These are phyloP conservation scores for Allobates femoralis DNA, from an alignment of 2,797 vertebrate species.

Conservation along the genomic window DNA sequence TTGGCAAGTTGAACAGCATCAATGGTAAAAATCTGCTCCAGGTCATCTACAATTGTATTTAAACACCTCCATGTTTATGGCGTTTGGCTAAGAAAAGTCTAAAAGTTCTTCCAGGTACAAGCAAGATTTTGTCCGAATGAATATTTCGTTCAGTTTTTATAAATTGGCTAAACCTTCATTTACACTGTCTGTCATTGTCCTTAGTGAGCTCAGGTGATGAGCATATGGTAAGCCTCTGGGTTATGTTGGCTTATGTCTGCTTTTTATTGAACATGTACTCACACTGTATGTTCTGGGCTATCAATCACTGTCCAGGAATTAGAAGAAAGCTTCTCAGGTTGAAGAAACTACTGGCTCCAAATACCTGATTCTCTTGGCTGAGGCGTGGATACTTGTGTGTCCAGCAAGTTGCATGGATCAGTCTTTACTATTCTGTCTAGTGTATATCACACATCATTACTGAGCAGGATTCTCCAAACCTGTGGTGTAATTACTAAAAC, in stretches of 20 bases:
- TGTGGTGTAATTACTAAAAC: neutral
- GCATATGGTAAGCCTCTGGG: neutral
- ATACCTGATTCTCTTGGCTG: conserved; percentile 9
- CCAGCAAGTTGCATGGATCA: neutral
- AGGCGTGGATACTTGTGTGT: neutral
- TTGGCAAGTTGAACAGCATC: no score
- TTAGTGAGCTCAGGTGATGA: neutral
- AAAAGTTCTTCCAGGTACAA: no score
- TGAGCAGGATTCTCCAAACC: neutral
- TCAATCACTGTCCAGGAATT: neutral
- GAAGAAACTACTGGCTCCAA: neutral
- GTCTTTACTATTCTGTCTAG: conserved; percentile 3
- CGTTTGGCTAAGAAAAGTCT: no score
- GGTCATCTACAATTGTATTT: no score
- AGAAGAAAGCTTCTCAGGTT: neutral
- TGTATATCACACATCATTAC: conserved; percentile 18
- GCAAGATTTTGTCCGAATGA: no score
- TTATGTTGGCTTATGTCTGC: neutral
- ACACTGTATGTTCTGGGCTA: neutral
- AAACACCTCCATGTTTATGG: no score
- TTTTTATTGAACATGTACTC: neutral
- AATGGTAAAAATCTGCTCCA: no score
- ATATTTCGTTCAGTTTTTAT: no score
- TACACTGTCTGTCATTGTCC: neutral
- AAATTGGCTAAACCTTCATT: neutral